These are phyloP conservation scores for Trachythela sp. DNA, from an alignment of 64 coral and sea anemone genomes.

Conservation along the genomic window DNA sequence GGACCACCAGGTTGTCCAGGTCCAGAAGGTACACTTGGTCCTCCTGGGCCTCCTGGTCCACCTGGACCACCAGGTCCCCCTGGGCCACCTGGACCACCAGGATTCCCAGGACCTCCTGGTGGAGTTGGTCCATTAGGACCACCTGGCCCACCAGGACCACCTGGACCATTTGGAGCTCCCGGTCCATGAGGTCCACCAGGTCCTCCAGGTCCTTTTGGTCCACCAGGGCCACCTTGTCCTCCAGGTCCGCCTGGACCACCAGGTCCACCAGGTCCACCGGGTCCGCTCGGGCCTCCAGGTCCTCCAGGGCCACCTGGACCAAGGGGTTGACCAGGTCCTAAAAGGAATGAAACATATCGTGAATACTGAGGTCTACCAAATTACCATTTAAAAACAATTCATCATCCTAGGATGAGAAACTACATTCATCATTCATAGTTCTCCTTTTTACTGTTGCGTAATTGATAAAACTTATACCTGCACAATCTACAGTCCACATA, in stretches of 20 bases:
- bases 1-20: conserved; percentile 15
- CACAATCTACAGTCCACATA: too few species aligned
- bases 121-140: too few species aligned
- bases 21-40: neutral
- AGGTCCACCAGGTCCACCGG: neutral
- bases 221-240: neutral
- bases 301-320: neutral
- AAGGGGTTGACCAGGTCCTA: neutral
- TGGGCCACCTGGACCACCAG: neutral
- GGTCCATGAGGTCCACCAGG: neutral
- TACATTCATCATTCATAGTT: too few species aligned
- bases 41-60: neutral
- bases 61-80: conserved; percentile 14
- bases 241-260: conserved; percentile 5
- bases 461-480: too few species aligned
- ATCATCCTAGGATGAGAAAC: too few species aligned
- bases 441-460: too few species aligned
- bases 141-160: conserved; percentile 51
- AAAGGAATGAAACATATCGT: too few species aligned
- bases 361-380: conserved; percentile 35
- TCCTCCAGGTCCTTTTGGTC: neutral
- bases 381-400: too few species aligned
- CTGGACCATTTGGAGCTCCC: conserved; percentile 8
- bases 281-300: conserved; percentile 1
- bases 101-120: neutral